phyloP scores from a whole-genome alignment of 1,140 invertebrate species.

The Listronotus oregonensis region DNA sequence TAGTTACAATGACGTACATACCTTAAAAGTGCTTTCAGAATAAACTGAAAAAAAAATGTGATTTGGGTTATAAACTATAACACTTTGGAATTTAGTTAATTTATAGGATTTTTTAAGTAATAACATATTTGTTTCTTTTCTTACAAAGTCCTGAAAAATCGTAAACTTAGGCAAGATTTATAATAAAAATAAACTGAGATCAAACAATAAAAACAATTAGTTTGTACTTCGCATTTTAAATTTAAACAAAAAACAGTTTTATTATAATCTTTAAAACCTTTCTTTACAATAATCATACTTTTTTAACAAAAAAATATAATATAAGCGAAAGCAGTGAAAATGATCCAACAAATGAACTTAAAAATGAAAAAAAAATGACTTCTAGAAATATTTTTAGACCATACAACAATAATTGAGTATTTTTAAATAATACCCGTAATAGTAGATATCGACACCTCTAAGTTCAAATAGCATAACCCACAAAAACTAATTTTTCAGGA shows the following conservation, averaged over 20 bases:
- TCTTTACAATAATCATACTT: background rate
- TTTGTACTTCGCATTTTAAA: conserved; percentile 16
- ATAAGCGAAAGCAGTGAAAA: conserved; percentile 17
- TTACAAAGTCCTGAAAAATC: no score
- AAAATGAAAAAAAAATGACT: conserved; percentile 9
- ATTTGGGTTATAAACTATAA: no score
- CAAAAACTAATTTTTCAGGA: no score
- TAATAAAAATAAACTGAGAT: conserved; percentile 22
- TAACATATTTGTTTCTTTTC: no score
- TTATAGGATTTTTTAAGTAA: no score
- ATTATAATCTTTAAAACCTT: background rate
- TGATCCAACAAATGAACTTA: conserved; percentile 12
- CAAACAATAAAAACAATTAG: conserved; percentile 26
- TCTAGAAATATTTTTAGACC: conserved; percentile 2
- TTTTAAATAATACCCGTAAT: background rate
- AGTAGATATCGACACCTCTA: no score
- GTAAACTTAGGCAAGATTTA: conserved; percentile 26
- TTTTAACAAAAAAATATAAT: background rate
- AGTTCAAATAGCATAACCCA: no score
- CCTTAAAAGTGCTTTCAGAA: no score
- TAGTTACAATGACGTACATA: no score
- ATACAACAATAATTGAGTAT: conserved; percentile 5
- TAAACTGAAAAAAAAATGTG: no score
- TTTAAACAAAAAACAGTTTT: background rate
- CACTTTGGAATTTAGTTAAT: no score